Conservation (phyloP, 1,140 invertebrate species). For the Anoplophora glabripennis region DNA sequence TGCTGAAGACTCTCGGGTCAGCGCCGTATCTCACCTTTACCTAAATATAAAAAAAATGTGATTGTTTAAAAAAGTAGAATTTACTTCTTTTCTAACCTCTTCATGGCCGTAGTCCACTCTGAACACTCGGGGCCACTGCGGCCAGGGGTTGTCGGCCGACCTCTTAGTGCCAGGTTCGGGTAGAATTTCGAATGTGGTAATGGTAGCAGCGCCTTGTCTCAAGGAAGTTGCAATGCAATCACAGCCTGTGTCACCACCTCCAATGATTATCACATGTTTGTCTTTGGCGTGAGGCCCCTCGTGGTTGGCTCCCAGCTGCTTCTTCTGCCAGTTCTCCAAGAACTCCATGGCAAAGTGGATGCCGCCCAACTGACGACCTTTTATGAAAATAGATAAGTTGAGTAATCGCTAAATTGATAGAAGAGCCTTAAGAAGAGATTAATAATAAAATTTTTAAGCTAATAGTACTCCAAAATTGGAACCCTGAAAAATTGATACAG, state of each 20-base stretch:
- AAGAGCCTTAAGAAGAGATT: too few species aligned
- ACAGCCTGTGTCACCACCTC: constrained; percentile 98
- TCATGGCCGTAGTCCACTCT: constrained; percentile 98
- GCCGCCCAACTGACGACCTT: constrained; percentile 56
- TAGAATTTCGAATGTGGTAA: constrained; percentile 96
- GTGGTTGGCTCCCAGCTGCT: constrained; percentile 71
- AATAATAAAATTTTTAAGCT: too few species aligned
- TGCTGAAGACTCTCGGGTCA: constrained; percentile 92
- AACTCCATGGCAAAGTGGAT: constrained; percentile 99
- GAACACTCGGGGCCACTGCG: constrained; percentile 95
- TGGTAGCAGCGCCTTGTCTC: constrained; percentile 93
- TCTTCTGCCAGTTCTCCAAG: constrained; percentile 95
- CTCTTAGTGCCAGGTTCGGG: constrained; percentile 82
- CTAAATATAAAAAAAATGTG: constrained; percentile 11
- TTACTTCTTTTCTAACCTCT: constrained; percentile 64
- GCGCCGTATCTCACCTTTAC: constrained; percentile 80
- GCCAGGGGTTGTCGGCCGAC: constrained; percentile 92
- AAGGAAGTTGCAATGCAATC: constrained; percentile 98
- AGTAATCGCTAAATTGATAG: background rate
- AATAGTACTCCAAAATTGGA: too few species aligned
- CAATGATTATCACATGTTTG: constrained; percentile 95
- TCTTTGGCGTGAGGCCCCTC: constrained; percentile 75
- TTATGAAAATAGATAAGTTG: background rate
- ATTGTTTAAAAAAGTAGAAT: too few species aligned
- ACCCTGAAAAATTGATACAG: too few species aligned